phyloP scores from a whole-genome alignment of 2,113 vertebrate species.

The Neodon shergylaensis region DNA sequence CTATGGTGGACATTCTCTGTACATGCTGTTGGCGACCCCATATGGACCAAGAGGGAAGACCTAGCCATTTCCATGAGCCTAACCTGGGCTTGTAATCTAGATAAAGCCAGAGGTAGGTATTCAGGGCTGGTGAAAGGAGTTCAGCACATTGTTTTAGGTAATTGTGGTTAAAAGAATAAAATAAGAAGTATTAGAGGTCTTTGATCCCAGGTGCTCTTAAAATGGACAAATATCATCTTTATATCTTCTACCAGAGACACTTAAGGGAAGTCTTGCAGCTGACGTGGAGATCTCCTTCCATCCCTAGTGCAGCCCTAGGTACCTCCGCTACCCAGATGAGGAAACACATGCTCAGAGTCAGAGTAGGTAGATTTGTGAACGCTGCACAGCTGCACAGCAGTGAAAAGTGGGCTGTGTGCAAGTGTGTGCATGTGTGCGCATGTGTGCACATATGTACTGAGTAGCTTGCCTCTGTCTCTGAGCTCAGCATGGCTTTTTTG shows the following conservation, averaged over 20 bases:
- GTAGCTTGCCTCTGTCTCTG: background rate
- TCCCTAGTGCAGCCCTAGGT: background rate
- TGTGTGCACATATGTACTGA: background rate
- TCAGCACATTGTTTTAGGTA: background rate
- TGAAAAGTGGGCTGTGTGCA: no score
- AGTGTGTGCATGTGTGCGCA: no score
- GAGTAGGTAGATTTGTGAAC: background rate
- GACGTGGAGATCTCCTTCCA: background rate
- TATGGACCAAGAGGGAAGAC: no score
- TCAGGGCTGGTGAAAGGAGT: background rate
- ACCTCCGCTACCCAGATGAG: background rate
- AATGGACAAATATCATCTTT: background rate
- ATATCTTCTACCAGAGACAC: background rate
- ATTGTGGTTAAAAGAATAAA: background rate
- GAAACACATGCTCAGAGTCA: background rate
- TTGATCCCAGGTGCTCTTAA: background rate
- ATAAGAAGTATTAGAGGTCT: background rate
- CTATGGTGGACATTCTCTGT: background rate
- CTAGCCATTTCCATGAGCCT: background rate
- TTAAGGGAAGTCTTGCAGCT: background rate
- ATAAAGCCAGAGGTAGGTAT: background rate
- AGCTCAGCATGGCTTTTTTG: no score
- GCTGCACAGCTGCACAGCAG: background rate
- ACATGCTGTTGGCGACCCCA: background rate
- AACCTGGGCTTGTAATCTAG: background rate